Percentiles rank a stretch among this genome's conserved stretches.
Conservation (phyloP, 2,113 vertebrate species). For the Ammodytes marinus region DNA sequence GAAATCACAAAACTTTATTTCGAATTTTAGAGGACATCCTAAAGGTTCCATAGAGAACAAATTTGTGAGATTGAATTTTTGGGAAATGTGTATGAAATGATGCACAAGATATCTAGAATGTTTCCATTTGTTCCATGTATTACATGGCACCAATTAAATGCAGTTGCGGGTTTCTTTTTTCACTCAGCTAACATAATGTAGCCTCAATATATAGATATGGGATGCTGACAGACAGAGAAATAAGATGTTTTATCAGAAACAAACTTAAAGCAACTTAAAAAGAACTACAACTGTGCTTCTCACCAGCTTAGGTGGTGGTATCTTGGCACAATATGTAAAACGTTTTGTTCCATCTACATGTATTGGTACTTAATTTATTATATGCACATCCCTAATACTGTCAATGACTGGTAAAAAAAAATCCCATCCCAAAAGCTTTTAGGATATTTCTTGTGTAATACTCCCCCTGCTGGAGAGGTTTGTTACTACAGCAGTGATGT, state of each 20-base stretch:
- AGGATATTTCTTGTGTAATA: conserved; percentile 39
- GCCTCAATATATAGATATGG: background rate
- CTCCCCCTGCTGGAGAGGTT: conserved; percentile 56
- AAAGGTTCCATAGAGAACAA: background rate
- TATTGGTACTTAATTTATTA: background rate
- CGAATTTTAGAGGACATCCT: background rate
- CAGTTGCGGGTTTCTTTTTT: background rate
- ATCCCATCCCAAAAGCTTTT: background rate
- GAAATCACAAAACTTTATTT: background rate
- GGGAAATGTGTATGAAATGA: background rate
- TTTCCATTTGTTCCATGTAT: background rate
- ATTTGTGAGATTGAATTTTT: background rate
- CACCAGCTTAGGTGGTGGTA: background rate
- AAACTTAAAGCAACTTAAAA: background rate
- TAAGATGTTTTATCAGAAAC: background rate
- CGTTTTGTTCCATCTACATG: background rate
- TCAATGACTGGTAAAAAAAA: background rate
- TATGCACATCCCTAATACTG: background rate
- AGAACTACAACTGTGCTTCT: background rate
- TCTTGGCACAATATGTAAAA: background rate
- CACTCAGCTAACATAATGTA: background rate
- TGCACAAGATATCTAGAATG: background rate
- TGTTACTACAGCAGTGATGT: conserved; percentile 20
- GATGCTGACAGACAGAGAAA: background rate
- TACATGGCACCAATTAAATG: background rate